Base-by-base conservation (phyloP, 2,113 vertebrate genomes). In the Beaufortia kweichowensis region DNA sequence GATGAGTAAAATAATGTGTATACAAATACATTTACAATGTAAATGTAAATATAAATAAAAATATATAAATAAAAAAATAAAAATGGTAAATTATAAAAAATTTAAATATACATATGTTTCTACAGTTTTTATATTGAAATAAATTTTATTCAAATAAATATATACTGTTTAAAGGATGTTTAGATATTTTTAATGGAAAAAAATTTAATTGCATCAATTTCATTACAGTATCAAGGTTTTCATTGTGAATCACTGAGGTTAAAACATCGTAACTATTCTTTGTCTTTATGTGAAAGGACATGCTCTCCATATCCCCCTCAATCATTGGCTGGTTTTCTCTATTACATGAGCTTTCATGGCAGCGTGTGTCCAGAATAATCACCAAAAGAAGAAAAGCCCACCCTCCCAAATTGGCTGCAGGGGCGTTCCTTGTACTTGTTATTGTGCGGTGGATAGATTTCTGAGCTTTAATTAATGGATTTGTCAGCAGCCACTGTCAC, bases 401-500 rank as follows among this genome's bases (percentile, higher is more conserved):
- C 53, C 67, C 63, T 67, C 63, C 73, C 39, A 67, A 79, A 79
- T 79, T 70, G 79, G 68, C 80, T 81, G 28, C 8, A 31, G 50
- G 63, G 65, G 78, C 10, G 26, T 70, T 60, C 77, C 63, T 76
- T 74, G 57, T 76, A 61, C 9, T 56, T 78, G 84, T 77, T 76
- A 35, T 85, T 84, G 68, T 79, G 67, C 75, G 56, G 14, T 55
- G 77, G 84, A 85, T 86, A 72, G 71, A 78, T 80, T 86, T 82
- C 65, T 35, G 80, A 85, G 76, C 61, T 78, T 86, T 86, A 86
- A 82, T 88, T 81, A 82, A 82, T 81, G 78, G 84, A 83, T 86
- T 85, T 86, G 78, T 85, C 85, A 86, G 78, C 81, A 80, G 66
- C 68, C 26, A 48, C 43, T 15, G n/a, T 63, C 29, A 56, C 41